Evolutionary conservation across 2,113 vertebrate genomes (phyloP).

Genomic region (Petroica traversi): DNA sequence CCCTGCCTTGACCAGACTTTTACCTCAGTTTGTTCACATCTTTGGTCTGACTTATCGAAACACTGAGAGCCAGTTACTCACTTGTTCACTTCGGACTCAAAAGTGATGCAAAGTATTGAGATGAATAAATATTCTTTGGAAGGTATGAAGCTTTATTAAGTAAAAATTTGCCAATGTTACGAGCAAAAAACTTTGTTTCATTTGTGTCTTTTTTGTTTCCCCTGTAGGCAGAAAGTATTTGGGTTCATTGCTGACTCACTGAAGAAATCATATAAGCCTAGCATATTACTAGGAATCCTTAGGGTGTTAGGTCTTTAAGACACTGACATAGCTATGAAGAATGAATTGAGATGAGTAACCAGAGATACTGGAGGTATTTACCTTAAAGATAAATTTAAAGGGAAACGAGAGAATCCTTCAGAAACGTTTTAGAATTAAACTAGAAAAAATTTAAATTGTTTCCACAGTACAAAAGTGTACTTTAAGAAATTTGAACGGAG

Average conservation of each 20-base stretch:
- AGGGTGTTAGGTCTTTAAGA: background rate
- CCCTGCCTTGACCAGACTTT: background rate
- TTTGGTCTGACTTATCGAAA: background rate
- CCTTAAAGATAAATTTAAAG: background rate
- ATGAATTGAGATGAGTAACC: background rate
- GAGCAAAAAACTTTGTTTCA: background rate
- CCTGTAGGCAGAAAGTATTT: background rate
- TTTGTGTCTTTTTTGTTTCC: background rate
- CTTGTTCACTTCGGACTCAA: background rate
- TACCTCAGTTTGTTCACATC: background rate
- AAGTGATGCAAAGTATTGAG: background rate
- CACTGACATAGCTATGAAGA: background rate
- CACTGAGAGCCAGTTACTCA: background rate
- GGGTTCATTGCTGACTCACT: background rate
- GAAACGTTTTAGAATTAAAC: background rate
- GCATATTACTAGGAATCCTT: background rate
- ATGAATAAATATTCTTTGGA: background rate
- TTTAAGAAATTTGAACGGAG: background rate
- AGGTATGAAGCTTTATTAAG: background rate
- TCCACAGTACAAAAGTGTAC: background rate
- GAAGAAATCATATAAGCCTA: background rate
- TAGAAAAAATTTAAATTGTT: background rate
- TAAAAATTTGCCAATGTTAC: background rate
- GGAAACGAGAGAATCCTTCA: background rate
- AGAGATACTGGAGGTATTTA: background rate